phyloP scores from a whole-genome alignment of 2,797 vertebrate species.

The Myoxocephalus aenaeus region DNA sequence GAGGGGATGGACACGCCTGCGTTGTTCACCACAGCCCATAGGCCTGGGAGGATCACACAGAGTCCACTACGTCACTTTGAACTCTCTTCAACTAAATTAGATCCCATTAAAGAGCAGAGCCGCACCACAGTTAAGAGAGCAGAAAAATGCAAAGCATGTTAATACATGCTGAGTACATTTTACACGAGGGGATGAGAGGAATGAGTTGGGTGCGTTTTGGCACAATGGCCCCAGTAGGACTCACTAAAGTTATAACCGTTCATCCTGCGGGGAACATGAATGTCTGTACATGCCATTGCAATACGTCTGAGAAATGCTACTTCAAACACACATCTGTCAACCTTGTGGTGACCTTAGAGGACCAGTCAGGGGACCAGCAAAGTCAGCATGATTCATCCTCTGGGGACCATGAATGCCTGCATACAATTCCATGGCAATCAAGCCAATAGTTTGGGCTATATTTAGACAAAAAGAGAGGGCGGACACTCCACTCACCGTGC shows the following conservation, averaged over 20 bases:
- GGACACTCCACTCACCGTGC: slow-evolving; percentile 62
- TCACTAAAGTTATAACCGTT: no score
- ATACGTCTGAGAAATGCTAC: no score
- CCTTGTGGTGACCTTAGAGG: no score
- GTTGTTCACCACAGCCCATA: slow-evolving; percentile 87
- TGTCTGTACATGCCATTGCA: no score
- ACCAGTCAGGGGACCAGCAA: background rate
- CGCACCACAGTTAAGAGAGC: background rate
- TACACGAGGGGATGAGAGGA: background rate
- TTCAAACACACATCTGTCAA: no score
- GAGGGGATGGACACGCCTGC: slow-evolving; percentile 78
- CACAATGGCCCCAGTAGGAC: no score
- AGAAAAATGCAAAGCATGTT: background rate
- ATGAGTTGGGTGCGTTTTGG: background rate
- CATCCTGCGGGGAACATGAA: no score
- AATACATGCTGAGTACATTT: background rate
- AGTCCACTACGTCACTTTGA: background rate
- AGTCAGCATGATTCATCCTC: background rate
- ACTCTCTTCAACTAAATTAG: no score
- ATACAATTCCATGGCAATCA: background rate
- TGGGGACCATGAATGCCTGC: background rate
- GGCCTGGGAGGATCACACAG: slow-evolving; percentile 60
- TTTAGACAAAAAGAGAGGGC: background rate
- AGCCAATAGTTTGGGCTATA: background rate
- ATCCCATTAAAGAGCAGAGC: background rate